Conservation (phyloP, 2,888 invertebrate genomes). For the Tolmerus cingulatus region DNA sequence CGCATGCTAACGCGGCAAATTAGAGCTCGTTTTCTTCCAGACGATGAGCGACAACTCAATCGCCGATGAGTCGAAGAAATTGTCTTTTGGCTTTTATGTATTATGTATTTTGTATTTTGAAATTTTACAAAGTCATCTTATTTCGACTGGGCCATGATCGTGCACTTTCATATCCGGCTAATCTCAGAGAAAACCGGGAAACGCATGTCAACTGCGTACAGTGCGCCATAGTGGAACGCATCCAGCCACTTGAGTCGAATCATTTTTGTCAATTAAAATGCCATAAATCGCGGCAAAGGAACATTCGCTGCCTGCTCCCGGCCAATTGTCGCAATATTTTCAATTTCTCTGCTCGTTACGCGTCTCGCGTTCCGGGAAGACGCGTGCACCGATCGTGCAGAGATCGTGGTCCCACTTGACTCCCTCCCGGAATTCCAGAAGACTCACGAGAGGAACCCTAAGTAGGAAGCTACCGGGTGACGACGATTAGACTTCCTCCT, state of each 20-base stretch:
- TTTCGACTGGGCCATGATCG: neutral
- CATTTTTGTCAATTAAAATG: neutral
- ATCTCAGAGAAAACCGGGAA: neutral
- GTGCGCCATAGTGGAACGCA: neutral
- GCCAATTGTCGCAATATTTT: neutral
- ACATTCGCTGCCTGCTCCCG: neutral
- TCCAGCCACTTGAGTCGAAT: neutral
- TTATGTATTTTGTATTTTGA: neutral
- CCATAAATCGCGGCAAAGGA: neutral
- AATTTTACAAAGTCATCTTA: neutral
- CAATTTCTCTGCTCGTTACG: neutral
- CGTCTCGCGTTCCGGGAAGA: neutral
- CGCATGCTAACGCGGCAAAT: neutral
- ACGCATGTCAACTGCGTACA: neutral
- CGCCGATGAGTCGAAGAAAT: neutral
- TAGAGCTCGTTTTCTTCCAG: neutral
- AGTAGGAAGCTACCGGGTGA: neutral
- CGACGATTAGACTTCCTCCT: neutral
- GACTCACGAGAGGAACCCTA: neutral
- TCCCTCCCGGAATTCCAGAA: neutral
- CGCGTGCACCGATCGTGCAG: neutral
- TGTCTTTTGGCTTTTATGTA: neutral
- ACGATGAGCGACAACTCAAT: neutral
- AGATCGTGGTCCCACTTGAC: neutral
- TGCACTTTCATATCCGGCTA: neutral